Evolutionary conservation across 1,140 invertebrate genomes (phyloP), one percentile per base, ranked within the genome.

Genomic region (Lerema accius): DNA sequence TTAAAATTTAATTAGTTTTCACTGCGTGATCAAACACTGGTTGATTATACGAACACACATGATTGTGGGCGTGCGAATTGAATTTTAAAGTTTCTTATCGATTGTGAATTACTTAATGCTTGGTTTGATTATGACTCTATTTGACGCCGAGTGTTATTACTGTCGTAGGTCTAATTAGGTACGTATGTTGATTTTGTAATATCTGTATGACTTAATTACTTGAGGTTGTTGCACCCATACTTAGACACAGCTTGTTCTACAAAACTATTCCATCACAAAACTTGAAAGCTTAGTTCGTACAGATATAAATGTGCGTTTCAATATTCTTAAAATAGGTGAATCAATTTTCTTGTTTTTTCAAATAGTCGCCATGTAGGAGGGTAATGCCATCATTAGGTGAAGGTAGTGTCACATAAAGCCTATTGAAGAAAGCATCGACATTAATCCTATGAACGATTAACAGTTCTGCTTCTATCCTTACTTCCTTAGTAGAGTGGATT

Each of bases 401-500:
- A 16, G n/a, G 13, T 23, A 17, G 19, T 48, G 5, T 48, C 45
- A 23, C 3, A 48, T 26, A 23, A 48, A 26, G 45, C 45, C 45
- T 26, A 26, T 26, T 48, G 45, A 48, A 48, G 13, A 48, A 48
- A 13, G 26, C 23, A 48, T 10, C n/a, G 45, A n/a, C 45, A 48
- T 11, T 48, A 17, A 48, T 48, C 23, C 19, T 11, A 14, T 23
- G 26, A 13, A 23, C 45, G 19, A 26, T 48, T 26, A 61, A 50
- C 45, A 60, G 35, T 23, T 32, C 16, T 35, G 46, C 50, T 23
- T 23, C 28, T 53, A 39, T 63, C 19, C n/a, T n/a, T n/a, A n/a
- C n/a, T n/a, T n/a, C 14, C 19, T 23, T 23, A 23, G 45, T 17
- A 48, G 60, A 40, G 64, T 53, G 45, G 45, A 48, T 48, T 48